phyloP scores from a whole-genome alignment of 2,888 invertebrate genomes.

The Spialia ferax region DNA sequence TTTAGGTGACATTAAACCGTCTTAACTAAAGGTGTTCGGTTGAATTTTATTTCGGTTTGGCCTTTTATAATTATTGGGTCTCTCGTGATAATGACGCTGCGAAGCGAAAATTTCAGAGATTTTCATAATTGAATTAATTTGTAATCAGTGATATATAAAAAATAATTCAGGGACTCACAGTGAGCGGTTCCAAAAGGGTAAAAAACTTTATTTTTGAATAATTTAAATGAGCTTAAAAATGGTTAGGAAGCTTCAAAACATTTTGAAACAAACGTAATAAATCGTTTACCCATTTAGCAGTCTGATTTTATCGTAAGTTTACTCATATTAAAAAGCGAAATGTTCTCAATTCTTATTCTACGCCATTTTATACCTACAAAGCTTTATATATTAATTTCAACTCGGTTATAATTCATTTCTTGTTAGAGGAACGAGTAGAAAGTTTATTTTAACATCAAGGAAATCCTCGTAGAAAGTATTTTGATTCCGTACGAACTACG shows the following conservation, averaged over 20 bases:
- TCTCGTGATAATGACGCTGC: neutral
- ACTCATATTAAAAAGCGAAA: too few species aligned
- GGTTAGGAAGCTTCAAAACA: too few species aligned
- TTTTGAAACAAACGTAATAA: too few species aligned
- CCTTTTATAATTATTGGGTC: neutral
- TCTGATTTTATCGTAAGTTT: too few species aligned
- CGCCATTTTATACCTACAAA: neutral
- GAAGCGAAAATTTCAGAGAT: neutral
- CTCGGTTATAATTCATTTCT: constrained; percentile 1
- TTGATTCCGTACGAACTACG: neutral
- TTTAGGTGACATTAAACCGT: too few species aligned
- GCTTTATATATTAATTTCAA: neutral
- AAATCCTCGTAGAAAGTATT: constrained; percentile 4
- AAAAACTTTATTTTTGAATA: too few species aligned
- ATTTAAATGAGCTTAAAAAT: neutral
- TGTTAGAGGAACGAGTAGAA: neutral
- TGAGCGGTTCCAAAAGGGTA: too few species aligned
- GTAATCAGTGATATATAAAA: neutral
- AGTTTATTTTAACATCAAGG: constrained; percentile 15
- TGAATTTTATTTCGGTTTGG: constrained; percentile 22
- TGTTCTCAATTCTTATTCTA: neutral
- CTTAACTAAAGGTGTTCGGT: constrained; percentile 8
- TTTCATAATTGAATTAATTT: neutral
- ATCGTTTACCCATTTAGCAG: too few species aligned
- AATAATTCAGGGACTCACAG: neutral